phyloP scores from a whole-genome alignment of 2,113 vertebrate genomes.

The Gasterosteus aculeatus region DNA sequence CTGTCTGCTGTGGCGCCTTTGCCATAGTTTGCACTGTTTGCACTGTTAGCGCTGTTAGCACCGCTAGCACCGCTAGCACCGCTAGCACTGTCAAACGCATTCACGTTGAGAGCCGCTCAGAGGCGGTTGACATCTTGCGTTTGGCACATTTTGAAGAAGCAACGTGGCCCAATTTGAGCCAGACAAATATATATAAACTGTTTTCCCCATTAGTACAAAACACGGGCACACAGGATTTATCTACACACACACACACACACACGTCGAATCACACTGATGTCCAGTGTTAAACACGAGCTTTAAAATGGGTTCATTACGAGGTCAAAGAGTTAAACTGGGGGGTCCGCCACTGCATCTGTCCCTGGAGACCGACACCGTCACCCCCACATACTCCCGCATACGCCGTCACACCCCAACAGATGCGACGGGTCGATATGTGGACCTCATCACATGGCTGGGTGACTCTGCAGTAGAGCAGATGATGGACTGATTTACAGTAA shows the following conservation, averaged over 20 bases:
- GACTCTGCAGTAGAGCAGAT: conserved; percentile 35
- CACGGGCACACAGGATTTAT: background rate
- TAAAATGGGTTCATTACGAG: conserved; percentile 18
- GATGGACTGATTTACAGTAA: conserved; percentile 24
- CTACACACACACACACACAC: background rate
- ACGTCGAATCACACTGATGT: background rate
- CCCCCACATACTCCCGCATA: background rate
- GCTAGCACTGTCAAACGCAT: background rate
- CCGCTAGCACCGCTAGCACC: too few species aligned
- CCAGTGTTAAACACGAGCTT: background rate
- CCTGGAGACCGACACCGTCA: conserved; percentile 17
- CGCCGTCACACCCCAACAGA: conserved; percentile 18
- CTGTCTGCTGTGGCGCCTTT: too few species aligned
- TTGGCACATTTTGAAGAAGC: background rate
- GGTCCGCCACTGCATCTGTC: conserved; percentile 18
- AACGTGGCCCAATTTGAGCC: background rate
- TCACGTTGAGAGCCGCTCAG: background rate
- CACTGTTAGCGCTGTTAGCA: too few species aligned
- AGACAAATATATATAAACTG: background rate
- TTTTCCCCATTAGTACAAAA: background rate
- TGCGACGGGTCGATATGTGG: conserved; percentile 10
- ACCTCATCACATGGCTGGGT: conserved; percentile 42
- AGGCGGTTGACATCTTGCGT: background rate
- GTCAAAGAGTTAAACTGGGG: conserved; percentile 16
- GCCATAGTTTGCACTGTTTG: too few species aligned